Percentiles rank a stretch among this genome's conserved stretches.
These are phyloP conservation scores for Gracilinanus agilis DNA, from an alignment of 2,113 vertebrate species.

Conservation along the genomic window DNA sequence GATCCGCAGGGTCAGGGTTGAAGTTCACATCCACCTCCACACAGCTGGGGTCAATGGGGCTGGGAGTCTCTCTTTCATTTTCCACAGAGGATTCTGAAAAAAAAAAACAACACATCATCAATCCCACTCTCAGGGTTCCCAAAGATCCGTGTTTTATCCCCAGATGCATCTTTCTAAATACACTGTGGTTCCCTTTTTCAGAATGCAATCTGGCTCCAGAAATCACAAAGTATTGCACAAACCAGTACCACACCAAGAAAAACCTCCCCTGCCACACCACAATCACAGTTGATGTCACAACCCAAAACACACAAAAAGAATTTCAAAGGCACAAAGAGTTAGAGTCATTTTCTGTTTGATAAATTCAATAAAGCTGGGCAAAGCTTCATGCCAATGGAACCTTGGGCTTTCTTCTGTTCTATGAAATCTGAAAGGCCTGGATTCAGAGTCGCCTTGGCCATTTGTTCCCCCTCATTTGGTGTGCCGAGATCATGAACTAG, in stretches of 20 bases:
- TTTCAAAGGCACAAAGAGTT: background rate
- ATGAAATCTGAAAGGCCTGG: background rate
- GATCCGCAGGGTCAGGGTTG: constrained; percentile 96
- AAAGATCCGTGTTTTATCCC: background rate
- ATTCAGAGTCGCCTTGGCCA: background rate
- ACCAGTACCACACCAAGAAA: background rate
- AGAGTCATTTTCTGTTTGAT: background rate
- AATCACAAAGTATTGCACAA: background rate
- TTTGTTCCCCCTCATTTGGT: background rate
- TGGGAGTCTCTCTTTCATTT: constrained; percentile 88
- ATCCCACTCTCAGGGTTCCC: background rate
- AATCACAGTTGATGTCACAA: background rate
- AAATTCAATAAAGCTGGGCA: background rate
- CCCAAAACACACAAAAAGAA: background rate
- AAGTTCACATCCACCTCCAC: constrained; percentile 96
- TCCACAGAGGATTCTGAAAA: constrained; percentile 87
- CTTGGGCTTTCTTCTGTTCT: background rate
- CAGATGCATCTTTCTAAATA: background rate
- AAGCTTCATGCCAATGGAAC: background rate
- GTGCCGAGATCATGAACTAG: background rate
- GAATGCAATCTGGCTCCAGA: background rate
- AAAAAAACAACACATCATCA: constrained; percentile 70
- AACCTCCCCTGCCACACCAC: background rate
- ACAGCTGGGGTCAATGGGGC: constrained; percentile 92
- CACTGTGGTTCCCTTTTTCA: background rate